Evolutionary conservation across 2,888 invertebrate genomes (phyloP), one percentile per base, ranked within the genome.

Genomic region (Pseudococcus jackbeardsleyi): DNA sequence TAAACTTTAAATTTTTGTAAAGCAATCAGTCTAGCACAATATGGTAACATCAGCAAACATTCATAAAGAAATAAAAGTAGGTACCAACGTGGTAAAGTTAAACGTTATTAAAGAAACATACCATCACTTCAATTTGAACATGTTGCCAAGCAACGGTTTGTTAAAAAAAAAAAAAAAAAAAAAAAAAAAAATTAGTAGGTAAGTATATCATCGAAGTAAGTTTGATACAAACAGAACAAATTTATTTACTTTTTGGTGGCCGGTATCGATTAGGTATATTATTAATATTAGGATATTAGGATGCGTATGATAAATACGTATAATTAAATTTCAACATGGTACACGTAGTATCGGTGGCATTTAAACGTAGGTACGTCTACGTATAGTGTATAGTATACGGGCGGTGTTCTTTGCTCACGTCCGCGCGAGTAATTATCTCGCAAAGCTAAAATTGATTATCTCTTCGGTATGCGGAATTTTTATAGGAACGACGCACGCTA

Each of bases 111-210:
- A 42, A 79, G n/a, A 79, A 79, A 42, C n/a, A 79, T 19, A 72
- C 79, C 59, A 79, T n/a, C 42, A 42, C 46, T 79, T 26, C 9
- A 72, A 72, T 72, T 72, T 42, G 42, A 42, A 17, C 79, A n/a
- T 46, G 79, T 79, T 79, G 79, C 79, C 46, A 46, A n/a, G 79
- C 42, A n/a, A 79, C 79, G 42, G 42, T 79, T 79, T 79, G 79
- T 79, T 79, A 79, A 79, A 42, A 79, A 33, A 33, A 33, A 33
- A 33, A 33, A 33, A 33, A 33, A 33, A 79, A n/a, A n/a, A n/a
- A n/a, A n/a, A n/a, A n/a, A n/a, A n/a, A 33, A 33, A 33, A 33
- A 33, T 33, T 33, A 33, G 26, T 33, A 33, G 26, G 26, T 79
- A 42, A 79, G 79, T 39, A 79, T 79, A 79, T 79, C 46, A 79